Evolutionary conservation across 2,113 vertebrate species (phyloP).

Genomic region (Ginglymostoma cirratum): DNA sequence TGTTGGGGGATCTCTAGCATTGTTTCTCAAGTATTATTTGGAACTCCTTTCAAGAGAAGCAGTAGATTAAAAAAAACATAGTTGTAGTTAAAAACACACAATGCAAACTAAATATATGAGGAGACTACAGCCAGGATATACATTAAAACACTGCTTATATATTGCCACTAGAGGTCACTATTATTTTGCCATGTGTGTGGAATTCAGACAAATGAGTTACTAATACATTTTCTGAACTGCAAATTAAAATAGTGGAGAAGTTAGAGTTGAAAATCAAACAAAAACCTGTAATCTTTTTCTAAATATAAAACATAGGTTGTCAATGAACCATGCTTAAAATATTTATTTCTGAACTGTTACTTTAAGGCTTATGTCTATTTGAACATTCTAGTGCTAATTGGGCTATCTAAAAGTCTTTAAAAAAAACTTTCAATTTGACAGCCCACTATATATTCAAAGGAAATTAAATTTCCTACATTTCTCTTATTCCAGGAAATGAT

Average conservation of each 20-base stretch:
- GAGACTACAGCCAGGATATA: not conserved
- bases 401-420: not conserved
- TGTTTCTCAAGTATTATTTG: not conserved
- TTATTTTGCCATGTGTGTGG: not conserved
- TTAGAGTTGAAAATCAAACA: not conserved
- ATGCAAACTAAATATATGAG: not conserved
- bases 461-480: not conserved
- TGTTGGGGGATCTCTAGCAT: not conserved
- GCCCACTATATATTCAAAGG: not conserved
- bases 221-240: not conserved
- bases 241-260: not conserved
- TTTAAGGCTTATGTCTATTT: not conserved
- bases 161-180: not conserved
- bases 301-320: not conserved
- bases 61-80: not conserved
- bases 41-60: not conserved
- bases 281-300: not conserved
- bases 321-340: not conserved
- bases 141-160: not conserved
- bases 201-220: not conserved
- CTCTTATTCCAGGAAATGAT: not conserved
- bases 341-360: too few species aligned
- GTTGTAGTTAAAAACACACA: not conserved
- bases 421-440: not conserved
- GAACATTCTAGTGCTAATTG: not conserved